Conservation (phyloP, 2,797 vertebrate species). For the Catharus ustulatus region DNA sequence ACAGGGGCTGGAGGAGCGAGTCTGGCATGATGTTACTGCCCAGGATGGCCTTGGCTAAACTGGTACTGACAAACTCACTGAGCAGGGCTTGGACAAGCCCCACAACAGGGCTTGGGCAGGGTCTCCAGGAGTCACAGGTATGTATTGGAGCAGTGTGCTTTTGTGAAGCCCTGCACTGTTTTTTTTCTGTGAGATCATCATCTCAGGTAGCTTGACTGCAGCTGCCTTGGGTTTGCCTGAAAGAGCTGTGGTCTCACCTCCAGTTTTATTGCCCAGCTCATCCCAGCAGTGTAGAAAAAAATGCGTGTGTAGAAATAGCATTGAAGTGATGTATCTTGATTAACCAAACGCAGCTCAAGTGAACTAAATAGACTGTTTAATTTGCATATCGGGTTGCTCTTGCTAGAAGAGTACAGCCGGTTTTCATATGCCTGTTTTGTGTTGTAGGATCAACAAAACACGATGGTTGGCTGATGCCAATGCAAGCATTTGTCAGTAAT, state of each 20-base stretch:
- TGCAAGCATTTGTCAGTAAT: not conserved
- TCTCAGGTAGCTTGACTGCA: not conserved
- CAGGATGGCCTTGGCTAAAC: not conserved
- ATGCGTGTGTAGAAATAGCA: not conserved
- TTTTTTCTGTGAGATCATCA: not conserved
- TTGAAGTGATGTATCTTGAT: not conserved
- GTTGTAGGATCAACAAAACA: not conserved
- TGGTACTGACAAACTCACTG: not conserved
- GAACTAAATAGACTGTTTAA: not conserved
- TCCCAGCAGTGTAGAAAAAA: not conserved
- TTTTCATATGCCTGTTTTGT: not conserved
- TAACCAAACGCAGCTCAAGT: not conserved
- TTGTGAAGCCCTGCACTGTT: not conserved
- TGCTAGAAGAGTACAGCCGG: not conserved
- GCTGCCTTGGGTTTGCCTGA: not conserved
- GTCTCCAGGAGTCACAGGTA: not conserved
- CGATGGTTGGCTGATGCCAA: accelerated
- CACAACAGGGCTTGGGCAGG: not conserved
- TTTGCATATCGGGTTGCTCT: not conserved
- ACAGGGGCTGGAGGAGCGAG: not conserved
- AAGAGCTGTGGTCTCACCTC: not conserved
- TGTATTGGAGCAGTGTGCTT: accelerated
- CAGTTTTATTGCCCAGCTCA: not conserved
- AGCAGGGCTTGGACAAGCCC: not conserved
- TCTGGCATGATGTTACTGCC: not conserved